A percentile compares a stretch with the other conserved stretches of the same genome.
phyloP scores from a whole-genome alignment of 2,888 invertebrate genomes.

The Saturnia japonica region DNA sequence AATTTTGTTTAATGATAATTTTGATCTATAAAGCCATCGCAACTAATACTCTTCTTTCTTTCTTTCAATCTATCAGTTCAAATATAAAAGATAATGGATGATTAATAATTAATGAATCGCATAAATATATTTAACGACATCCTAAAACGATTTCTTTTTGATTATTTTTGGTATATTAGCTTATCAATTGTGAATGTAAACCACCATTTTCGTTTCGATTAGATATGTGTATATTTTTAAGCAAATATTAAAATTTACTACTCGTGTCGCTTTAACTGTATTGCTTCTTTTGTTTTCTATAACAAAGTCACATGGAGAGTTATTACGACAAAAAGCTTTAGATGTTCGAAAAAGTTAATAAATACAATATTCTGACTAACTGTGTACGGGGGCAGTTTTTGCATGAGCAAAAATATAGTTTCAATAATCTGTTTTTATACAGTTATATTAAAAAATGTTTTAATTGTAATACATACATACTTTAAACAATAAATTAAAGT shows the following conservation, averaged over 20 bases:
- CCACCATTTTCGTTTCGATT: not conserved
- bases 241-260: not conserved
- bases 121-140: not conserved
- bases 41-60: not conserved
- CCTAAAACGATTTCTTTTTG: not conserved
- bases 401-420: no score
- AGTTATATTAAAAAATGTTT: not conserved
- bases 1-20: no score
- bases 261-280: no score
- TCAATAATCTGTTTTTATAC: no score
- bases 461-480: not conserved
- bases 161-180: not conserved
- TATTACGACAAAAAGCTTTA: no score
- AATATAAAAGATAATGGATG: not conserved
- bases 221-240: not conserved
- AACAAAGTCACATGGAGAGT: no score
- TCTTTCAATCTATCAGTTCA: not conserved
- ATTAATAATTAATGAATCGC: not conserved
- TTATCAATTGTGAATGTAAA: not conserved
- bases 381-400: no score
- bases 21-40: not conserved
- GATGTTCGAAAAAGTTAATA: no score
- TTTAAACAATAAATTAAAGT: not conserved
- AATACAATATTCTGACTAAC: no score
- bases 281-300: no score